These are phyloP conservation scores for Cichlasoma orientale DNA, from an alignment of 2,797 vertebrate genomes.

Conservation along the genomic window DNA sequence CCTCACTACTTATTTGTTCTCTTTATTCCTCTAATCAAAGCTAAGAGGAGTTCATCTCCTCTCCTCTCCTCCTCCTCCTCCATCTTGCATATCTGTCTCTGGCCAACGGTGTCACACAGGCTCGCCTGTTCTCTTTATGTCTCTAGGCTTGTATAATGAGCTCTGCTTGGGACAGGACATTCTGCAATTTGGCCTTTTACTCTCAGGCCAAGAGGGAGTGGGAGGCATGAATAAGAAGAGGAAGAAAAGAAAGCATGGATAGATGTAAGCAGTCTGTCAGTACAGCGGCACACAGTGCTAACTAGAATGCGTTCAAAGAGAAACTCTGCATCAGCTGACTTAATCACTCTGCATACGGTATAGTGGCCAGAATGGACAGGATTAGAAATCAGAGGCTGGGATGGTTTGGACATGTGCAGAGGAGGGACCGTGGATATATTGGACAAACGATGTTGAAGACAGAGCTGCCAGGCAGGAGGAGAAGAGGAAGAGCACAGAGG, in stretches of 20 bases:
- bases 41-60: constrained; percentile 2
- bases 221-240: constrained; percentile 35
- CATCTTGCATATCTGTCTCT: constrained; percentile 42
- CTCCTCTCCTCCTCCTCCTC: constrained; percentile 19
- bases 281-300: constrained; percentile 27
- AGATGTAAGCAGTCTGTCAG: constrained; percentile 38
- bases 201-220: constrained; percentile 34
- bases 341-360: background rate
- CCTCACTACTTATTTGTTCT: constrained; percentile 29
- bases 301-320: background rate
- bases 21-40: constrained; percentile 47
- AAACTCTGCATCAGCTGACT: background rate
- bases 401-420: too few species aligned
- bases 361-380: background rate
- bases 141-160: constrained; percentile 64
- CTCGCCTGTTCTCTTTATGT: constrained; percentile 65
- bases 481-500: too few species aligned
- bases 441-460: too few species aligned
- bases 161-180: constrained; percentile 56
- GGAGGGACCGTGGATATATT: too few species aligned
- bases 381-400: background rate
- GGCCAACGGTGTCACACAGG: constrained; percentile 61
- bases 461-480: too few species aligned
- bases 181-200: constrained; percentile 64
- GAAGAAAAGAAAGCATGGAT: constrained; percentile 36